phyloP scores from a whole-genome alignment of 2,113 vertebrate species.

The Pomatorhinus ruficollis region DNA sequence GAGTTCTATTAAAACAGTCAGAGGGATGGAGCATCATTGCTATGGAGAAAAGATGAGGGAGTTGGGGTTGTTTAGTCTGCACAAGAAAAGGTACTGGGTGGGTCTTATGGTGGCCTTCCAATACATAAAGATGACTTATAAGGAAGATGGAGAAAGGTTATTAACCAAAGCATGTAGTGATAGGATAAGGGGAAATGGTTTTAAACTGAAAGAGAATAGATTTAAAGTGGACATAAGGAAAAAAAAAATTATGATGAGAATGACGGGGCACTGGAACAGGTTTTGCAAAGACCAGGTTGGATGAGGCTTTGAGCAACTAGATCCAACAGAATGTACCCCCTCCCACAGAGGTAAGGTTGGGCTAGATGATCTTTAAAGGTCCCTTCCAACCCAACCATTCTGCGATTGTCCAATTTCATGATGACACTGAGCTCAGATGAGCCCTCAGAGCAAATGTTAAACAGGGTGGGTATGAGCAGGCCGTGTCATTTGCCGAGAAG shows the following conservation, averaged over 20 bases:
- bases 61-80: background rate
- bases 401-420: background rate
- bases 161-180: background rate
- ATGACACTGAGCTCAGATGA: background rate
- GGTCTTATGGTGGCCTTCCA: background rate
- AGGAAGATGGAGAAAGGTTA: background rate
- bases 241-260: accelerated
- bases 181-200: background rate
- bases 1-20: background rate
- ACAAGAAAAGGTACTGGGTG: background rate
- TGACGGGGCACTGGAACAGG: background rate
- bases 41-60: background rate
- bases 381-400: background rate
- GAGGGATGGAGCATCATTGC: background rate
- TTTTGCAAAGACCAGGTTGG: background rate
- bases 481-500: background rate
- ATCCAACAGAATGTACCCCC: background rate
- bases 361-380: background rate
- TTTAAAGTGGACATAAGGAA: background rate
- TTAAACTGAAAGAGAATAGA: background rate
- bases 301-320: background rate
- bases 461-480: background rate
- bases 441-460: background rate
- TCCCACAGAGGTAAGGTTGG: background rate
- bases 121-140: background rate